Evolutionary conservation across 2,113 vertebrate species (phyloP), one percentile per base, ranked within the genome.

Genomic region (Nycticorax nycticorax): DNA sequence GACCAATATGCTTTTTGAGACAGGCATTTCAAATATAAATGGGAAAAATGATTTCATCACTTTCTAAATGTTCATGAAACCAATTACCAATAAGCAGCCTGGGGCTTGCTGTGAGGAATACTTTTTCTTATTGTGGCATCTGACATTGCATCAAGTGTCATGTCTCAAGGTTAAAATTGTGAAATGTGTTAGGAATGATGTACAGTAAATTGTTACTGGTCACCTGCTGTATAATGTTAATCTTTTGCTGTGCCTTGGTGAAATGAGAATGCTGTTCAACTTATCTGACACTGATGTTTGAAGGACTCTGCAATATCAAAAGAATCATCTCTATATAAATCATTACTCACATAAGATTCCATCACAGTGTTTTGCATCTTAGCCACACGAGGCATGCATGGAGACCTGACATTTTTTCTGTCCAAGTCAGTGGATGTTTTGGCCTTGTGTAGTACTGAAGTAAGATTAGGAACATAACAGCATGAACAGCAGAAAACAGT

Each of bases 131-230:
- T 47, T 91, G 10, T 81, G 68, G 23, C 79, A 67, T 86, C 55
- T 89, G 86, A 92, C 72, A 91, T 68, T 69, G 59, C 26, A 81
- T 94, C 50, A 76, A 50, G 15, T 78, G 68, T 72, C 76, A 63
- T 55, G 45, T 92, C 62, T 96, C 89, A 94, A 91, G 89, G 89
- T 85, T 86, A 90, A 71, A 91, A 89, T 41, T 76, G 47, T 77
- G 32, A 86, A 89, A 91, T 86, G 8, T 52, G 11, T 66, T 92
- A 89, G 56, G 35, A 95, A 85, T 37, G 12, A 84, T 85, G 60
- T 71, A 86, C 59, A 77, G 50, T 50, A 92, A 84, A 91, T 87
- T 89, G 64, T 74, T 89, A 83, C 23, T 76, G 72, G 72, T 84
- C 63, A 91, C 37, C 10, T 84, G 74, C 69, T 91, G 92, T 81